Percentiles rank a stretch among this genome's conserved stretches.
These are phyloP conservation scores for Amblyraja radiata DNA, from an alignment of 2,797 vertebrate species.

Conservation along the genomic window DNA sequence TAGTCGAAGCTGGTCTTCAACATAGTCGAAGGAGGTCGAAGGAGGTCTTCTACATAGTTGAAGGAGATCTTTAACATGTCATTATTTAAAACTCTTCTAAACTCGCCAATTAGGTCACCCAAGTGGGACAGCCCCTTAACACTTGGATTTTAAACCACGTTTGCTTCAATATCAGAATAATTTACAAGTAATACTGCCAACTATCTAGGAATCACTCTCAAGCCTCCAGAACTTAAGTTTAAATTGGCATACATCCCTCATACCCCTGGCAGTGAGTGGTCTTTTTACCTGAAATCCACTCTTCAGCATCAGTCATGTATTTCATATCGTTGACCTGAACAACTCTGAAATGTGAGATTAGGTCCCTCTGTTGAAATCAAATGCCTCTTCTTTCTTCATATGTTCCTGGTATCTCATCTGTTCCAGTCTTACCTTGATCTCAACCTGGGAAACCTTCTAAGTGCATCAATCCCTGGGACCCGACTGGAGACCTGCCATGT, in stretches of 20 bases:
- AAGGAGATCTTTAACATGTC: too few relatives aligned
- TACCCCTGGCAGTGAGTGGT: background rate
- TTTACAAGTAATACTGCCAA: too few relatives aligned
- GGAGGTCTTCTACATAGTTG: too few relatives aligned
- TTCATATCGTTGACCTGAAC: background rate
- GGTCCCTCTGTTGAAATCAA: background rate
- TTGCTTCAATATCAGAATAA: background rate
- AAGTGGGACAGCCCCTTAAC: too few relatives aligned
- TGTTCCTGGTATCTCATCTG: background rate
- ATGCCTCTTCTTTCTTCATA: background rate
- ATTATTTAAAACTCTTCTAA: too few relatives aligned
- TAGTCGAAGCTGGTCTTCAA: too few relatives aligned
- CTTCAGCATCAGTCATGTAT: background rate
- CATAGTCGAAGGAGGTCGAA: too few relatives aligned
- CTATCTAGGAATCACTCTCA: too few relatives aligned
- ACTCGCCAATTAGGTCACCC: too few relatives aligned
- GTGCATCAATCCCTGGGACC: background rate
- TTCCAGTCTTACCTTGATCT: background rate
- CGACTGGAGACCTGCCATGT: background rate
- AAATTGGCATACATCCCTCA: too few relatives aligned
- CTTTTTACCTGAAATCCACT: background rate
- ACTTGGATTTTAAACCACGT: background rate
- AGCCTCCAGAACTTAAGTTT: background rate
- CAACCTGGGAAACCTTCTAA: background rate
- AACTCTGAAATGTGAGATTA: background rate